These are phyloP conservation scores for Enteromius treurensis DNA, from an alignment of 2,797 vertebrate genomes.

Conservation along the genomic window DNA sequence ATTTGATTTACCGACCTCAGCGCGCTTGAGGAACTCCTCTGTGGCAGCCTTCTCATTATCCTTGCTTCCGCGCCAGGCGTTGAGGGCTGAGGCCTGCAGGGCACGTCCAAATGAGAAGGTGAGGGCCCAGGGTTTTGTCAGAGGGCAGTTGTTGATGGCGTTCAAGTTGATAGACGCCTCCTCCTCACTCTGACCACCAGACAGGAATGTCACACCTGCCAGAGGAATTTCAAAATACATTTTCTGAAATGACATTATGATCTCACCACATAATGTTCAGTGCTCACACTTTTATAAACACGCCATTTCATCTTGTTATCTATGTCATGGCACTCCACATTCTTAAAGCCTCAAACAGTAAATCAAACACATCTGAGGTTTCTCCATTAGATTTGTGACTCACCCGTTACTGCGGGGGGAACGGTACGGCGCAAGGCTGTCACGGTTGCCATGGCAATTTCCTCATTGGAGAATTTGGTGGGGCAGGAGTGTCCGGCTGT, in stretches of 20 bases:
- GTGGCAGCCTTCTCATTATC: constrained; percentile 87
- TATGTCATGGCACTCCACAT: not conserved
- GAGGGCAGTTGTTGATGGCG: constrained; percentile 90
- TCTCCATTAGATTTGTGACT: not conserved
- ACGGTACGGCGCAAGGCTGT: constrained; percentile 95
- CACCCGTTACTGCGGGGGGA: constrained; percentile 94
- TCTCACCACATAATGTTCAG: not conserved
- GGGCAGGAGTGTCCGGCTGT: constrained; percentile 93
- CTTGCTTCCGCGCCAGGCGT: constrained; percentile 86
- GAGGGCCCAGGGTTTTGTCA: constrained; percentile 91
- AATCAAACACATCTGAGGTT: not conserved
- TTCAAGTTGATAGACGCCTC: constrained; percentile 96
- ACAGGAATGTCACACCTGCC: constrained; percentile 94
- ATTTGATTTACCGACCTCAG: constrained; percentile 80
- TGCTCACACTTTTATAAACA: not conserved
- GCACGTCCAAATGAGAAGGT: constrained; percentile 98
- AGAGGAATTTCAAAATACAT: constrained; percentile 22
- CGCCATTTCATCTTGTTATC: not conserved
- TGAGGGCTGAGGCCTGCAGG: constrained; percentile 94
- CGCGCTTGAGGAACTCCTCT: constrained; percentile 92
- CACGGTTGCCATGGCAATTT: constrained; percentile 96
- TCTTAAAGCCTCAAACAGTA: not conserved
- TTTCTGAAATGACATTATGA: not conserved
- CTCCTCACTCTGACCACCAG: constrained; percentile 97
- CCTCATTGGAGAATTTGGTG: constrained; percentile 86